phyloP scores from a whole-genome alignment of 2,797 vertebrate genomes.

The Diglossa cyanea region DNA sequence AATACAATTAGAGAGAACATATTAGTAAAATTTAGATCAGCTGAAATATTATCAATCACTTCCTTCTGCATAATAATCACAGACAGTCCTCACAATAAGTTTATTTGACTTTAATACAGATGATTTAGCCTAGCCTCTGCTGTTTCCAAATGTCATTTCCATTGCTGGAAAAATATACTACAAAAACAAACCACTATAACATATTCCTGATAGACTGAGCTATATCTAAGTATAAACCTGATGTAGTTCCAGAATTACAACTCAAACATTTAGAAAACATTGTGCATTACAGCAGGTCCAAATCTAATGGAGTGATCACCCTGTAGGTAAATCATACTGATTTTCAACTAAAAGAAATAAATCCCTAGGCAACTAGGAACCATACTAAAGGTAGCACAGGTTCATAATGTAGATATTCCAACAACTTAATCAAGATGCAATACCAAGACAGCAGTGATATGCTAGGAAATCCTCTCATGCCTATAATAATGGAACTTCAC shows the following conservation, averaged over 20 bases:
- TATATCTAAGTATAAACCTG: not conserved
- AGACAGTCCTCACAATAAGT: not conserved
- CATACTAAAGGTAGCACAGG: not conserved
- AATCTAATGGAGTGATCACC: not conserved
- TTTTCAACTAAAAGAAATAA: not conserved
- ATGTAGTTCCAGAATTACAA: not conserved
- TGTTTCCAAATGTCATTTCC: not conserved
- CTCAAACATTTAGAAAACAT: not conserved
- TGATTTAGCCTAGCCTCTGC: not conserved
- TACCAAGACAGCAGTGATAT: not conserved
- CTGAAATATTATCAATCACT: not conserved
- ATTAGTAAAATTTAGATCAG: not conserved
- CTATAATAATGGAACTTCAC: not conserved
- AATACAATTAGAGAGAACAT: not conserved
- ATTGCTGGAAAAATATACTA: not conserved
- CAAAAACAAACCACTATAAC: not conserved
- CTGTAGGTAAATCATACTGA: not conserved
- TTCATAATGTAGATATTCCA: not conserved
- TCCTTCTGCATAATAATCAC: not conserved
- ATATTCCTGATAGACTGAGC: not conserved
- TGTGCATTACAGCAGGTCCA: not conserved
- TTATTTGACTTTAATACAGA: not conserved
- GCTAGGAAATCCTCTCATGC: not conserved
- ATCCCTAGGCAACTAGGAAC: not conserved
- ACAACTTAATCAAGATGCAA: not conserved